phyloP scores from a whole-genome alignment of 2,113 vertebrate species.

The Thymallus thymallus region DNA sequence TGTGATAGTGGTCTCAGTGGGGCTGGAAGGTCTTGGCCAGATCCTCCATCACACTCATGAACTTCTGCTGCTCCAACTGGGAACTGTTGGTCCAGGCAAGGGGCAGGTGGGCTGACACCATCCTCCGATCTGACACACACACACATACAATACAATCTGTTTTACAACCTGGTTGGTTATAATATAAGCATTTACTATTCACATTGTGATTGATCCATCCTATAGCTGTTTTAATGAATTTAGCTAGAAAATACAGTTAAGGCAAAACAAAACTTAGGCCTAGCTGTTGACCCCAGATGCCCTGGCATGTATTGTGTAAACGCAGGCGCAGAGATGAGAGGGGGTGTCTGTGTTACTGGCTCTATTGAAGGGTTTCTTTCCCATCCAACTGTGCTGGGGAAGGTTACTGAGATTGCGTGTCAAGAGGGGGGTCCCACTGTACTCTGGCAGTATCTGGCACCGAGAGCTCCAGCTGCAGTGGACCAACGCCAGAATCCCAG shows the following conservation, averaged over 20 bases:
- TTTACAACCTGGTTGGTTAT: not conserved
- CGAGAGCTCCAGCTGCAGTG: constrained; percentile 68
- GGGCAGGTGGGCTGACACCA: constrained; percentile 72
- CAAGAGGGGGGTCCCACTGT: constrained; percentile 32
- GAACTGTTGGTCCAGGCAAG: constrained; percentile 78
- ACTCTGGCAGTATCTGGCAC: constrained; percentile 68
- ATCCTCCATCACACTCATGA: constrained; percentile 76
- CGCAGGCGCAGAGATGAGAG: not conserved
- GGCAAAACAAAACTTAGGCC: not conserved
- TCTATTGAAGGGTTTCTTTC: not conserved
- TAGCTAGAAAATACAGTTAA: not conserved
- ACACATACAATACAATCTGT: not conserved
- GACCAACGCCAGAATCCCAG: constrained; percentile 47
- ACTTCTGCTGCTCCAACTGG: constrained; percentile 73
- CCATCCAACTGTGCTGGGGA: constrained; percentile 5
- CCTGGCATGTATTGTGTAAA: not conserved
- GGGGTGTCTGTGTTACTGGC: not conserved
- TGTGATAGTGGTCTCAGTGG: constrained; percentile 57
- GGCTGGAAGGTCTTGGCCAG: constrained; percentile 74
- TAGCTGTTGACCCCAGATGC: not conserved
- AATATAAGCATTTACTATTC: not conserved
- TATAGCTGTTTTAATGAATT: no score
- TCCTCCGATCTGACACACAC: constrained; percentile 66
- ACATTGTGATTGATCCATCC: no score
- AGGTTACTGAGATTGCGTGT: constrained; percentile 19